Evolutionary conservation across 1,140 invertebrate species (phyloP).

Genomic region (Calephelis virginiensis): DNA sequence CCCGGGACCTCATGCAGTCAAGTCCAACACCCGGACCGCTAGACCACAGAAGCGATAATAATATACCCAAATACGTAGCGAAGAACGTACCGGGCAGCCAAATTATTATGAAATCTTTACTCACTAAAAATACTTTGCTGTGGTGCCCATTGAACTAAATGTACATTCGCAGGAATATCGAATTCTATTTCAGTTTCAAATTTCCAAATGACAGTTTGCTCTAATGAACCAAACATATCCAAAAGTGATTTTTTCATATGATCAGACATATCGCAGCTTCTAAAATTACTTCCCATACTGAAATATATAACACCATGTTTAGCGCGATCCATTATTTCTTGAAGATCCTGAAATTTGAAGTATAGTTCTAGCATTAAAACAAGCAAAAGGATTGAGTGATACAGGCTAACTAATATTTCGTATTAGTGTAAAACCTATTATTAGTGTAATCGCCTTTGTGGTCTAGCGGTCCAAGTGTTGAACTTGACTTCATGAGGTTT

Average conservation of each 20-base stretch:
- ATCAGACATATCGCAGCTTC: slow-evolving; percentile 70
- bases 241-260: slow-evolving; percentile 72
- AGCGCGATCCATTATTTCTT: slow-evolving; percentile 78
- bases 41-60: no score
- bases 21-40: no score
- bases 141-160: slow-evolving; percentile 83
- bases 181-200: slow-evolving; percentile 79
- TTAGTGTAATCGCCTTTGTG: no score
- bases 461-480: no score
- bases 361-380: neutral
- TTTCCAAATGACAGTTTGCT: slow-evolving; percentile 84
- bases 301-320: slow-evolving; percentile 82
- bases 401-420: no score
- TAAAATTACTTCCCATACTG: slow-evolving; percentile 81
- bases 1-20: no score
- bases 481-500: no score
- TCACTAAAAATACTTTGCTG: slow-evolving; percentile 82
- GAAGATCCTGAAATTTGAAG: slow-evolving; percentile 55
- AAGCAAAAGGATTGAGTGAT: no score
- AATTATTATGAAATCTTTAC: neutral
- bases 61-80: no score
- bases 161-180: slow-evolving; percentile 81
- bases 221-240: slow-evolving; percentile 75
- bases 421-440: no score
- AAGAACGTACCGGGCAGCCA: no score